Conservation (phyloP, 2,113 vertebrate genomes). For the Okapia johnstoni region DNA sequence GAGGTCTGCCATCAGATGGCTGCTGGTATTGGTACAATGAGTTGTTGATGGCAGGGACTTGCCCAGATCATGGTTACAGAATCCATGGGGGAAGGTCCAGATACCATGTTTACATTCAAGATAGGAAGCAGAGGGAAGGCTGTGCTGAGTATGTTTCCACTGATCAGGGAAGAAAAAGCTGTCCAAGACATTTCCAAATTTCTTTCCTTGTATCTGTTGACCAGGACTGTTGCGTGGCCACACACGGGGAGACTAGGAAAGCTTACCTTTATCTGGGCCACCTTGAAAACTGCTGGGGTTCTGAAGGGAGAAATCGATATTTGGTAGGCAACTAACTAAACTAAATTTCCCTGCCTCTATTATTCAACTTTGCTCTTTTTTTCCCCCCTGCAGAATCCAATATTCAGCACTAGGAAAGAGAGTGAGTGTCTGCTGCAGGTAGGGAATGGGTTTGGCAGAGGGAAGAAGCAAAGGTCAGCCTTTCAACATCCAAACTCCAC, state of each 20-base stretch:
- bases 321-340: neutral
- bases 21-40: neutral
- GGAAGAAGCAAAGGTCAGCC: neutral
- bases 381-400: neutral
- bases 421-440: neutral
- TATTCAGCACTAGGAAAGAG: neutral
- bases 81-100: neutral
- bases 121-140: neutral
- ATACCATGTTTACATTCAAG: neutral
- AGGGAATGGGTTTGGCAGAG: neutral
- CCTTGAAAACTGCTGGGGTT: neutral
- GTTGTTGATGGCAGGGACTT: neutral
- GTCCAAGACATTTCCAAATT: neutral
- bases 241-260: neutral
- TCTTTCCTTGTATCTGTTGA: neutral
- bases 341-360: neutral
- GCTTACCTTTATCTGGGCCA: neutral
- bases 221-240: neutral
- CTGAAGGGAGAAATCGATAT: neutral
- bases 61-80: neutral
- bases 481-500: neutral
- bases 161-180: neutral
- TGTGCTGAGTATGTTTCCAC: neutral
- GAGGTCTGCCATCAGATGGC: neutral
- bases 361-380: constrained; percentile 9